Base-by-base conservation (phyloP, 2,888 invertebrate species). In the Phragmatobia fuliginosa region DNA sequence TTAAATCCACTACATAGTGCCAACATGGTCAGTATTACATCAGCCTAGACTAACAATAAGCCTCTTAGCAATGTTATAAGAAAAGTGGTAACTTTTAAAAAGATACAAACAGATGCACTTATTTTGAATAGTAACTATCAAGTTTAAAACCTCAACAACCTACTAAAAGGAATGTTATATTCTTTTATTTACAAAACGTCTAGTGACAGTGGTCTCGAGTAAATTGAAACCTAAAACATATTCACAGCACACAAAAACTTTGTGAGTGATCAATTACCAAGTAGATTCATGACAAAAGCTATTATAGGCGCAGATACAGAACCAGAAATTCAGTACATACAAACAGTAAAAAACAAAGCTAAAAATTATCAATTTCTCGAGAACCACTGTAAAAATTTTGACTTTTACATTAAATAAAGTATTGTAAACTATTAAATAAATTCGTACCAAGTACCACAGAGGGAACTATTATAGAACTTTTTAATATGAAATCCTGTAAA, bases 141-240 rank as follows among this genome's bases (percentile, higher is more conserved):
- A 85, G 84, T 85, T 85, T 76, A 84, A 87, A 86, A 87, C 81
- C 81, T 89, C 85, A 91, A 89, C 90, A 88, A 91, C 87, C 88
- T 91, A 91, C 89, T 72, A 81, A 89, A 89, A 92, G 93, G 93
- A 93, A 93, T 93, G 93, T 92, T 85, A 75, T 68, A 81, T 84
- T 83, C 76, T 84, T 85, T 82, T 90, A 91, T 90, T 87, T 89
- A 91, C 90, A 90, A 84, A 84, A 81, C 82, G 71, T 77, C 79
- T 79, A 75, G 66, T 72, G 49, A 45, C 59, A 38, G 65, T 61
- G 70, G 62, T 65, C 67, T 18, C 10, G 62, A 72, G 63, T 71
- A 72, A 70, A 69, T 70, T 69, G 67, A 67, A 71, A 11, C 3
- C 32, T 33, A 18, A 21, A 32, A 32, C n/a, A 38, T 21, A n/a